A percentile compares a stretch with the other conserved stretches of the same genome.
Evolutionary conservation across 2,888 invertebrate species (phyloP).

Genomic region (Rotaria macrura): DNA sequence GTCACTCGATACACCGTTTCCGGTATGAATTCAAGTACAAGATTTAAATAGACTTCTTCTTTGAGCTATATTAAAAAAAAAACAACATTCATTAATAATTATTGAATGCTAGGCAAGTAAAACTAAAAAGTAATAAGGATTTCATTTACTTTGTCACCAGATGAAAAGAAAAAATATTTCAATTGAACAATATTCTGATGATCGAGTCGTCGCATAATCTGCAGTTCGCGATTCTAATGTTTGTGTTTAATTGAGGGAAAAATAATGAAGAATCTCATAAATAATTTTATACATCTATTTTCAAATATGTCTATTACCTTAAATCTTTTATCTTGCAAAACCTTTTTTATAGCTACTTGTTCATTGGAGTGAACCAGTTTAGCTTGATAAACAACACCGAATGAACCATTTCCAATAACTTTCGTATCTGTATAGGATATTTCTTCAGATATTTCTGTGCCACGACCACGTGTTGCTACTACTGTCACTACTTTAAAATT

Average conservation of each 20-base stretch:
- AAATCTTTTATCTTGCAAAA: conserved; percentile 98
- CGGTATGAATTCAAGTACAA: conserved; percentile 99
- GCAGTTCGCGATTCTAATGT: conserved; percentile 78
- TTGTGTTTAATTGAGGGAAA: neutral
- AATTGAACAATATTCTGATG: conserved; percentile 99
- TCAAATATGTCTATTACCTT: conserved; percentile 60
- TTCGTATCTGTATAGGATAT: conserved; percentile 98
- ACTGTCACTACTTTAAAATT: conserved; percentile 24
- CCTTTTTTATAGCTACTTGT: conserved; percentile 98
- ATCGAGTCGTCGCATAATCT: conserved; percentile 98
- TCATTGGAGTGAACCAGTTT: conserved; percentile 83
- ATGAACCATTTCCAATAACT: conserved; percentile 99
- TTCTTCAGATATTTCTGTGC: conserved; percentile 82
- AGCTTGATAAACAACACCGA: conserved; percentile 98
- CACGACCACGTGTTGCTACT: conserved; percentile 45
- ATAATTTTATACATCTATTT: no score
- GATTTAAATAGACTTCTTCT: conserved; percentile 92
- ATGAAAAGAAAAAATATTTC: conserved; percentile 98
- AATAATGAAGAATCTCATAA: no score
- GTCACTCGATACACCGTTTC: conserved; percentile 99
- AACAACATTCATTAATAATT: no score
- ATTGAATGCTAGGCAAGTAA: no score
- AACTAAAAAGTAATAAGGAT: no score
- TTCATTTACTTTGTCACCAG: neutral
- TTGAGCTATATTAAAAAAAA: neutral